phyloP scores from a whole-genome alignment of 2,113 vertebrate species.

The Pangasianodon hypophthalmus region DNA sequence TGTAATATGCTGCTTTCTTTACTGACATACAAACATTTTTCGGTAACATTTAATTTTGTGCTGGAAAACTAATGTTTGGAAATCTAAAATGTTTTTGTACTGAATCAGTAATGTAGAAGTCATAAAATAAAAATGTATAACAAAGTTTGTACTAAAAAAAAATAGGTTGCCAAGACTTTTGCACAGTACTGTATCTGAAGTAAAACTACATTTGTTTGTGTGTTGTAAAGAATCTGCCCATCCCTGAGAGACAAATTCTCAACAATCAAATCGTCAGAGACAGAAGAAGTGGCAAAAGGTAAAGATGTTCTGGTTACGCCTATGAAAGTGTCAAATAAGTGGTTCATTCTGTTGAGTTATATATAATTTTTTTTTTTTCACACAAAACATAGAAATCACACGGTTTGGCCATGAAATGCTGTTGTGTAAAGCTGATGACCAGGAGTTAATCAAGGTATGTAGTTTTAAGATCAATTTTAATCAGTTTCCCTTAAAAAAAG shows the following conservation, averaged over 20 bases:
- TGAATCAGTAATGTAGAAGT: too few relatives aligned
- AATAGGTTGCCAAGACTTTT: too few relatives aligned
- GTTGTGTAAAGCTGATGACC: slow-evolving; percentile 74
- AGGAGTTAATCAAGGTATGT: slow-evolving; percentile 79
- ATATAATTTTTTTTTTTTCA: not conserved
- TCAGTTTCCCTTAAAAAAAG: not conserved
- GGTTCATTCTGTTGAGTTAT: not conserved
- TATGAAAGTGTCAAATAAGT: not conserved
- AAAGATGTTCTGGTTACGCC: slow-evolving; percentile 15
- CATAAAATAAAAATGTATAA: too few relatives aligned
- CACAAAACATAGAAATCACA: slow-evolving; percentile 72
- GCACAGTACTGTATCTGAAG: not conserved
- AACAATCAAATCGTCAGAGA: slow-evolving; percentile 57
- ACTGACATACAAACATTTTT: too few relatives aligned
- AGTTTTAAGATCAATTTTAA: not conserved
- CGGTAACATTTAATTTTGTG: too few relatives aligned
- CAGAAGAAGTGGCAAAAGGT: slow-evolving; percentile 74
- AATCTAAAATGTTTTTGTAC: too few relatives aligned
- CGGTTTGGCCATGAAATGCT: slow-evolving; percentile 78
- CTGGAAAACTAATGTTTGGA: too few relatives aligned
- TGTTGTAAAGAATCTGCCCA: slow-evolving; percentile 64
- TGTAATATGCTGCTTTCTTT: too few relatives aligned
- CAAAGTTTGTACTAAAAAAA: too few relatives aligned
- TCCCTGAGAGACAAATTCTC: slow-evolving; percentile 61
- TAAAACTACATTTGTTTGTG: not conserved